Conservation (phyloP, 2,113 vertebrate genomes). For the Agapornis roseicollis region DNA sequence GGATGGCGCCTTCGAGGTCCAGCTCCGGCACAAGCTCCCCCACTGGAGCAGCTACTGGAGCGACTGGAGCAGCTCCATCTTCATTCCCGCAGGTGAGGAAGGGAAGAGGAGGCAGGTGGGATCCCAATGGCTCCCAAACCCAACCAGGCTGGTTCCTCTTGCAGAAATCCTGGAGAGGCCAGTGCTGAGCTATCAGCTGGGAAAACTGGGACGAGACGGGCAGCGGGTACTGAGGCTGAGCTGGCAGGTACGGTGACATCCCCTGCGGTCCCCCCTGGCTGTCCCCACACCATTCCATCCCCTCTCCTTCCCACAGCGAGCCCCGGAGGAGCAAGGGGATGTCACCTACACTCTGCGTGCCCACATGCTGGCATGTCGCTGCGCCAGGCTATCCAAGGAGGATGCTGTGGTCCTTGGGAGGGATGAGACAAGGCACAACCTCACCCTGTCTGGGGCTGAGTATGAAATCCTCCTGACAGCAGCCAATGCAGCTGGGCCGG, state of each 20-base stretch:
- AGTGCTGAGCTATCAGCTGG: neutral
- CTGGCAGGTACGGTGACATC: conserved; percentile 32
- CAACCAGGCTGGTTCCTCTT: neutral
- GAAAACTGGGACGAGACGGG: neutral
- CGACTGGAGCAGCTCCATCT: conserved; percentile 67
- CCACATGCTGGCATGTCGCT: conserved; percentile 14
- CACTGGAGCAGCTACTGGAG: conserved; percentile 70
- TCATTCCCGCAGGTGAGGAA: conserved; percentile 68
- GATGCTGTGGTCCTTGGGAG: neutral
- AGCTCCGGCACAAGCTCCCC: conserved; percentile 48
- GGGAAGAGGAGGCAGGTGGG: neutral
- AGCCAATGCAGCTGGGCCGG: rapidly evolving
- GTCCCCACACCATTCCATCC: neutral
- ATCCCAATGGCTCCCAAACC: neutral
- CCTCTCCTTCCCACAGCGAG: neutral
- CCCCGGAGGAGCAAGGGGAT: neutral
- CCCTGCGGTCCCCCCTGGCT: neutral
- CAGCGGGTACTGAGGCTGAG: conserved; percentile 40
- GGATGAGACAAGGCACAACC: neutral
- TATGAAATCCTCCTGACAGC: conserved; percentile 25
- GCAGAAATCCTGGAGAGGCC: conserved; percentile 28
- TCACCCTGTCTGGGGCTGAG: conserved; percentile 41
- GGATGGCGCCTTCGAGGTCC: conserved; percentile 18
- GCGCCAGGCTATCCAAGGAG: neutral
- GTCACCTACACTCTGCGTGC: neutral